These are phyloP conservation scores for Acronicta leporina DNA, from an alignment of 2,888 invertebrate species.

Conservation along the genomic window DNA sequence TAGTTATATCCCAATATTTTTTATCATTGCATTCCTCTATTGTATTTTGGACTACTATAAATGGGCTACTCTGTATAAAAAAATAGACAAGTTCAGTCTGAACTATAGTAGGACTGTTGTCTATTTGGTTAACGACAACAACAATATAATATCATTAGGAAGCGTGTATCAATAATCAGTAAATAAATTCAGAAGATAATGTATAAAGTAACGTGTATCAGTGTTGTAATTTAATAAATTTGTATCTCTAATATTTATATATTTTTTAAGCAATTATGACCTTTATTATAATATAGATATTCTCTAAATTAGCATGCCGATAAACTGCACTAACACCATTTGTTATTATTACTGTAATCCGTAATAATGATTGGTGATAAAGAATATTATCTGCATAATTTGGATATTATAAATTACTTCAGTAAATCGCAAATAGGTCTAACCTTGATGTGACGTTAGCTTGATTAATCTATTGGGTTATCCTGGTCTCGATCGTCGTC, in stretches of 20 bases:
- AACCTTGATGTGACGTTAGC: conserved; percentile 7
- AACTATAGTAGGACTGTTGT: no score
- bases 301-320: not conserved
- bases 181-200: conserved; percentile 13
- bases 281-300: not conserved
- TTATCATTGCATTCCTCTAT: no score
- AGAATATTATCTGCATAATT: conserved; percentile 25
- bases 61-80: no score
- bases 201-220: conserved; percentile 25
- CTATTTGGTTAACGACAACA: no score
- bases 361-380: conserved; percentile 28
- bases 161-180: conserved; percentile 4
- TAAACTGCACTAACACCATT: conserved; percentile 1
- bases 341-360: conserved; percentile 17
- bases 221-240: conserved; percentile 9
- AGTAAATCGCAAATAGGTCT: conserved; percentile 12
- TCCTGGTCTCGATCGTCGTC: not conserved
- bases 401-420: conserved; percentile 16
- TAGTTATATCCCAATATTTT: no score
- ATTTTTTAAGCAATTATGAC: conserved; percentile 10
- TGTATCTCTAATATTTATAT: not conserved
- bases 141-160: not conserved
- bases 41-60: no score
- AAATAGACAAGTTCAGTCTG: no score
- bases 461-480: conserved; percentile 12